Percentiles rank a stretch among this genome's conserved stretches.
Evolutionary conservation across 2,797 vertebrate species (phyloP).

Genomic region (Phylloscopus collybita): DNA sequence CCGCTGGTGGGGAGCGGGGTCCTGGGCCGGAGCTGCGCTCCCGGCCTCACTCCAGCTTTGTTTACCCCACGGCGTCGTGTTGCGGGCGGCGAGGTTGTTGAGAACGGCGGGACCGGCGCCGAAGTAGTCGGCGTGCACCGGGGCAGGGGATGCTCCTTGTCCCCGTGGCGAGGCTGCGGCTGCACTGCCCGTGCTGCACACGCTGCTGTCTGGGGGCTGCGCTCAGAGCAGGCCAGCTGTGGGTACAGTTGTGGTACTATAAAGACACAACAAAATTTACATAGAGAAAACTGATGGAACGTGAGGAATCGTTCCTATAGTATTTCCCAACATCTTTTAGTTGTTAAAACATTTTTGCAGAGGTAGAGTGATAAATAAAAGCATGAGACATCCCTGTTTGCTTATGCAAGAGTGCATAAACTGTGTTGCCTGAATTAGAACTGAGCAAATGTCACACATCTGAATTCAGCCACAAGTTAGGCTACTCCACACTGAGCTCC

Average conservation of each 20-base stretch:
- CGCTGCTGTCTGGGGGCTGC: not conserved
- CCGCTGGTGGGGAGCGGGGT: not conserved
- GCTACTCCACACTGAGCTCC: not conserved
- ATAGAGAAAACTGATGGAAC: not conserved
- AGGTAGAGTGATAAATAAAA: not conserved
- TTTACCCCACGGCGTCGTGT: not conserved
- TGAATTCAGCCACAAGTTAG: not conserved
- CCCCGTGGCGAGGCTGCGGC: not conserved
- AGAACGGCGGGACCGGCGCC: not conserved
- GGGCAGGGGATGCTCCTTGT: not conserved
- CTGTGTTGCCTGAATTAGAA: not conserved
- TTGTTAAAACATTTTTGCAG: not conserved
- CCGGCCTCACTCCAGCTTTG: not conserved
- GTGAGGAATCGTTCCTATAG: fast-evolving
- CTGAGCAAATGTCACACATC: not conserved
- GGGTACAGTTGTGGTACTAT: fast-evolving
- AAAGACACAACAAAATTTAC: fast-evolving
- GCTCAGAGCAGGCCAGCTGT: not conserved
- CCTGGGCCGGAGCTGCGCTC: not conserved
- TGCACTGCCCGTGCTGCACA: not conserved
- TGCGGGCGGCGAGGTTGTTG: not conserved
- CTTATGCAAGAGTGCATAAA: not conserved
- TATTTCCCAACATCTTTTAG: not conserved
- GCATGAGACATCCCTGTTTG: not conserved
- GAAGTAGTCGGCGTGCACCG: not conserved